A percentile compares a stretch with the other conserved stretches of the same genome.
phyloP scores from a whole-genome alignment of 2,797 vertebrate species.

The Pangasius sanitwongsei region DNA sequence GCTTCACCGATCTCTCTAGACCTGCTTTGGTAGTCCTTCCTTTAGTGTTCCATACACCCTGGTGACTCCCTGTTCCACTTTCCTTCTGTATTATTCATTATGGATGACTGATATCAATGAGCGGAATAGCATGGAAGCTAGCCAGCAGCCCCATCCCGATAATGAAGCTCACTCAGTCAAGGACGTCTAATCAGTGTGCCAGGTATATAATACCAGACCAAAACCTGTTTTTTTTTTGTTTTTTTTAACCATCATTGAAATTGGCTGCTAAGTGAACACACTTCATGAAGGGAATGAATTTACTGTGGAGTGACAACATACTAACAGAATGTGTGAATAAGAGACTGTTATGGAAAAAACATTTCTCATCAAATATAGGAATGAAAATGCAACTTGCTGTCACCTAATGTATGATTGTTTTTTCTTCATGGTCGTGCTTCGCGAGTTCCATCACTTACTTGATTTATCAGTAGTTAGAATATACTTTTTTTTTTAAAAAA shows the following conservation, averaged over 20 bases:
- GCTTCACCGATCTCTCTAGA: constrained; percentile 46
- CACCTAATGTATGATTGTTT: constrained; percentile 41
- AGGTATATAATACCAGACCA: constrained; percentile 1
- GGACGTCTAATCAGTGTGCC: not conserved
- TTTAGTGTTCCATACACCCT: constrained; percentile 33
- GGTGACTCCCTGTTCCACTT: constrained; percentile 47
- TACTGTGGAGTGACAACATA: constrained; percentile 51
- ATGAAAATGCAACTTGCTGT: constrained; percentile 54
- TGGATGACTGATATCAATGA: constrained; percentile 34
- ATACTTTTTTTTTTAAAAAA: not conserved
- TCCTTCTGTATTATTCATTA: constrained; percentile 23
- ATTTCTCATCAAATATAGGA: constrained; percentile 70
- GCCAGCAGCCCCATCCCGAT: constrained; percentile 33
- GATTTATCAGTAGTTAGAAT: not conserved
- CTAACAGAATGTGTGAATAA: constrained; percentile 61
- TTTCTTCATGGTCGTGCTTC: constrained; percentile 44
- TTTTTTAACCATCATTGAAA: constrained; percentile 42
- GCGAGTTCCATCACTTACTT: not conserved
- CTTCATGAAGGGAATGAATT: constrained; percentile 56
- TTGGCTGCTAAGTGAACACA: constrained; percentile 59
- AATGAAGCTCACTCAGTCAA: constrained; percentile 32
- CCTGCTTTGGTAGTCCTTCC: constrained; percentile 19
- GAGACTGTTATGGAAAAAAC: constrained; percentile 64
- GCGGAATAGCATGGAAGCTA: constrained; percentile 27
- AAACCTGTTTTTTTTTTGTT: constrained; percentile 36